Evolutionary conservation across 2,888 invertebrate genomes (phyloP).

Genomic region (Dyspetes luteomarginatus): DNA sequence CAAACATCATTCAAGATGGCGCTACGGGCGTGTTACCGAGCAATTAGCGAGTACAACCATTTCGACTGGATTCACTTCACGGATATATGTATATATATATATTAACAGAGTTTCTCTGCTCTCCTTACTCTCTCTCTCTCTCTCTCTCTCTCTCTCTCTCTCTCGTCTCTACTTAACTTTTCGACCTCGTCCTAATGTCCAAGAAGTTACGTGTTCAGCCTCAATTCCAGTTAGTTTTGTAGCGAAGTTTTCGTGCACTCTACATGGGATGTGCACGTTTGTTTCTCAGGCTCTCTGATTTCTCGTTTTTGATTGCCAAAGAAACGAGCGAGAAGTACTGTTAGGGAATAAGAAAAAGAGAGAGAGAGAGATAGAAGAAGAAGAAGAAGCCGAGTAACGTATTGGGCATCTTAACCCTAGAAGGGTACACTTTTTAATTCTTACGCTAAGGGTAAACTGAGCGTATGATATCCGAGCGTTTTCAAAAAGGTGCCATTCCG

Average conservation of each 20-base stretch:
- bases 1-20: not conserved
- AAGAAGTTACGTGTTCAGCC: not conserved
- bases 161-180: not conserved
- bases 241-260: not conserved
- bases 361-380: not conserved
- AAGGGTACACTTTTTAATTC: not conserved
- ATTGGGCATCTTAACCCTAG: conserved; percentile 46
- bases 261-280: not conserved
- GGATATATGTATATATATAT: not conserved
- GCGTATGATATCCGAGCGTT: too few species aligned
- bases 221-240: not conserved
- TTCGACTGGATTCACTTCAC: conserved; percentile 17
- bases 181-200: conserved; percentile 1
- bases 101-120: not conserved
- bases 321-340: not conserved
- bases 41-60: conserved; percentile 10
- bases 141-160: not conserved
- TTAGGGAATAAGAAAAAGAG: not conserved
- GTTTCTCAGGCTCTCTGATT: conserved; percentile 5
- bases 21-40: not conserved
- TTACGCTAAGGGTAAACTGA: too few species aligned
- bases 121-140: not conserved
- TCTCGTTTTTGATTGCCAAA: not conserved
- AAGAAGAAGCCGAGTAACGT: conserved; percentile 36
- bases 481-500: too few species aligned